Evolutionary conservation across 2,113 vertebrate genomes (phyloP).

Genomic region (Galemys pyrenaicus): DNA sequence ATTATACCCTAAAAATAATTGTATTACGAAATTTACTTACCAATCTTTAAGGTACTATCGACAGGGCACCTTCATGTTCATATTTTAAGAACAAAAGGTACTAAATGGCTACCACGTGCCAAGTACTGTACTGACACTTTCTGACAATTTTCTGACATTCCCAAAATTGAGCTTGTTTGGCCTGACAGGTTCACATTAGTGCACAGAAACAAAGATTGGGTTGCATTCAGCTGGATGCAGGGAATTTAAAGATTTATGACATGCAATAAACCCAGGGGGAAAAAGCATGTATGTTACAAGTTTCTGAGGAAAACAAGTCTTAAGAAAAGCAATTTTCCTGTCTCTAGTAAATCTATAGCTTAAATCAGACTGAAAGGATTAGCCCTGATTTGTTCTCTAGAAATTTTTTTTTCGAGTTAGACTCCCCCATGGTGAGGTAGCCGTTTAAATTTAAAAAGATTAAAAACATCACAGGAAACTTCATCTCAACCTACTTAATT

Average conservation of each 20-base stretch:
- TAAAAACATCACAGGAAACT: conserved; percentile 65
- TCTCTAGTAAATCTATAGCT: conserved; percentile 13
- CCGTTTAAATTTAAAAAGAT: conserved; percentile 70
- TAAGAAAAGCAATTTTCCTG: conserved; percentile 47
- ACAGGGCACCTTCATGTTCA: background rate
- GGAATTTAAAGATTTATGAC: conserved; percentile 40
- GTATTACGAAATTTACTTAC: background rate
- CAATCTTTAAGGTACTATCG: background rate
- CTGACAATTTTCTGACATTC: background rate
- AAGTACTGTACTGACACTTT: background rate
- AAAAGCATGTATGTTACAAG: background rate
- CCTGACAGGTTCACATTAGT: background rate
- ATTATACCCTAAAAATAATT: background rate
- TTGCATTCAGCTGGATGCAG: background rate
- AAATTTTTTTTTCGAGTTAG: background rate
- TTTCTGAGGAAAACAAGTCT: conserved; percentile 1
- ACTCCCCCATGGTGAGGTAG: conserved; percentile 9
- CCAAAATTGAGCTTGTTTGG: background rate
- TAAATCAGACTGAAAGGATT: conserved; percentile 60
- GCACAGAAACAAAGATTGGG: background rate
- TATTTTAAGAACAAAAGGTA: background rate
- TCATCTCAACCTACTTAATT: conserved; percentile 73
- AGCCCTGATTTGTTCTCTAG: conserved; percentile 39
- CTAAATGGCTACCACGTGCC: background rate
- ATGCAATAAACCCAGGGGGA: background rate